Evolutionary conservation across 1,140 invertebrate genomes (phyloP), one percentile per base, ranked within the genome.

Genomic region (Cydia fagiglandana): DNA sequence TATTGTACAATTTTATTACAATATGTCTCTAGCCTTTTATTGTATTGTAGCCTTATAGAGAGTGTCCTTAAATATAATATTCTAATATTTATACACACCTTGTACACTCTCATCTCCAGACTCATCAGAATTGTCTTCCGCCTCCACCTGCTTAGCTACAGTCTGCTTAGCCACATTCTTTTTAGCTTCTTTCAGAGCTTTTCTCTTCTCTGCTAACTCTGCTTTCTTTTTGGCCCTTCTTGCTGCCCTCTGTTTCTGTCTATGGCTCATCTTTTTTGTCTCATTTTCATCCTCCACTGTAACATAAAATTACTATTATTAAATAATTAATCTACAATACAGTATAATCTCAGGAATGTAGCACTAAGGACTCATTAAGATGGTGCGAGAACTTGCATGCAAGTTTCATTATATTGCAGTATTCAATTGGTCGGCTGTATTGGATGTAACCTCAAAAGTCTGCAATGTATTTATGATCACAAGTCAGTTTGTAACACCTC

Each of bases 241-340:
- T 5, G 90, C 94, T 12, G 93, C 94, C 64, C 96, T 93, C 81
- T 96, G 94, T 80, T 95, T 96, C 83, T 97, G 96, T 38, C 95
- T 93, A 79, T 95, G 95, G 82, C 95, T 95, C 20, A 96, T 84
- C 76, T 94, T 94, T 80, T 95, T 95, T 4, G 90, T 89, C 47
- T 88, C 86, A 78, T 92, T 92, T 78, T 94, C 91, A 79, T 93
- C 85, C 74, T 89, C 85, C 77, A 92, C 87, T 88, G 73, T 24
- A 83, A 82, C 30, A 13, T 47, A 70, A 20, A 61, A 15, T 24
- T 24, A 24, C 24, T 24, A 24, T 24, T 24, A 24, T 24, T 24
- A 24, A 1, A 24, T 24, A 24, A 24, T 24, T 24, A 24, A 24
- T 24, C 13, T 53, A 53, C 12, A 53, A 53, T 53, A 13, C 17